phyloP scores from a whole-genome alignment of 2,113 vertebrate species.

The Malurus alboscapulatus region DNA sequence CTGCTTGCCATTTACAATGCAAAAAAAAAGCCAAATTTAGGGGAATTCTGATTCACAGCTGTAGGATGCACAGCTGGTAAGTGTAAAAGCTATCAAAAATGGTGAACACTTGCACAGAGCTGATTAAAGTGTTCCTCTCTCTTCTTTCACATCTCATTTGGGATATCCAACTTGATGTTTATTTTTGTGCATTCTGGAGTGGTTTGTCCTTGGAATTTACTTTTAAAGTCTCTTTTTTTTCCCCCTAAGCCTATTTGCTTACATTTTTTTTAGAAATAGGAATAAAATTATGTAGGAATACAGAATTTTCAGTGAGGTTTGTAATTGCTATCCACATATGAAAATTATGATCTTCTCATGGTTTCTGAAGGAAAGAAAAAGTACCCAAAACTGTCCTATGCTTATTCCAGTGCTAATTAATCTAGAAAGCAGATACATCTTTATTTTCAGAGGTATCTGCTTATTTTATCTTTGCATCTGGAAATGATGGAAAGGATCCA shows the following conservation, averaged over 20 bases:
- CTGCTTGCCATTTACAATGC: not conserved
- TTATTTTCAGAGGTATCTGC: constrained; percentile 23
- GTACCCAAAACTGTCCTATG: not conserved
- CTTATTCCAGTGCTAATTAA: constrained; percentile 6
- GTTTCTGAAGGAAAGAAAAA: not conserved
- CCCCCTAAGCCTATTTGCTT: not conserved
- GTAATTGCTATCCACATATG: not conserved
- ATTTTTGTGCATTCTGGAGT: constrained; percentile 2
- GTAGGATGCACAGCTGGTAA: constrained; percentile 14
- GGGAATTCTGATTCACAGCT: constrained; percentile 25
- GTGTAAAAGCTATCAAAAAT: constrained; percentile 48
- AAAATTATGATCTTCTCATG: not conserved
- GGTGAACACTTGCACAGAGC: constrained; percentile 8
- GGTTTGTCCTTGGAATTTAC: constrained; percentile 33
- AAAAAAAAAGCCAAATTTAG: not conserved
- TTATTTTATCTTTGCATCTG: constrained; percentile 43
- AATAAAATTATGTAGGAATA: not conserved
- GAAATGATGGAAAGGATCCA: constrained; percentile 40
- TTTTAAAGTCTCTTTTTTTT: not conserved
- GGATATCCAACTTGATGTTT: constrained; percentile 11
- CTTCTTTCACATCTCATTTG: constrained; percentile 1
- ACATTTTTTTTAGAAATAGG: not conserved
- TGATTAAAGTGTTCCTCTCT: constrained; percentile 32
- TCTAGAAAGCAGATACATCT: constrained; percentile 25
- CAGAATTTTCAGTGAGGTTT: not conserved